Base-by-base conservation (phyloP, 92 coral and sea anemone genomes). In the Isaurus tuberculatus region DNA sequence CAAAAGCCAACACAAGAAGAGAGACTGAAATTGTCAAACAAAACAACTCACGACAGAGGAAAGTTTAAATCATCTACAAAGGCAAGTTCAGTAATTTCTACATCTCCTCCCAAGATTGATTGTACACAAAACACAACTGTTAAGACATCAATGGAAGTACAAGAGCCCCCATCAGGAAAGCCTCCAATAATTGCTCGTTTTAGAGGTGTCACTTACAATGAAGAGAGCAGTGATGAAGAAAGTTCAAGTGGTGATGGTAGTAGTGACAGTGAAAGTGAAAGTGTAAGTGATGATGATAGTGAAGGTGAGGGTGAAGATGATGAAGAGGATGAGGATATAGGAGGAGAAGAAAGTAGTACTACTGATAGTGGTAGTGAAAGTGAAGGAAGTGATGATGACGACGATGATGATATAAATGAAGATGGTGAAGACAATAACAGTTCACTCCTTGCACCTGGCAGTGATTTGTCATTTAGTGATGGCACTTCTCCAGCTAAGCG, bases 151-250 rank as follows among this genome's bases (percentile, higher is more conserved):
- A 61, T 83, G 3, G 89, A 83, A 55, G 85, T 88, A 30, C 92
- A 87, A 25, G 91, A 87, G 40, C 58, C 87, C 48, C 85, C 94
- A 7, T 91, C 94, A 17, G 97, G 98, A 14, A 96, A 96, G 53
- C 98, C 99, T 55, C 98, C 92, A 19, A 88, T 92, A 25, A 86
- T 96, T 42, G 95, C 97, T 9, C 90, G 97, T 3, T 96, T 96
- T 83, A 86, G 92, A 11, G 91, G 86, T 34, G 89, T 92, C 13
- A 90, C 86, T 61, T 91, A 87, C 33, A 88, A 91, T 65, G 94
- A 94, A 70, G 95, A 92, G 53, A 94, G 97, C 63, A 96, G 99
- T 80, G 99, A 94, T 79, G 98, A 94, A 60, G 98, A 92, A 32
- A 94, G 93, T 48, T 93, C 94, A 66, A 86, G 88, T 43, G 93